A percentile compares a stretch with the other conserved stretches of the same genome.
Conservation (phyloP, 2,113 vertebrate species). For the Casuarius casuarius region DNA sequence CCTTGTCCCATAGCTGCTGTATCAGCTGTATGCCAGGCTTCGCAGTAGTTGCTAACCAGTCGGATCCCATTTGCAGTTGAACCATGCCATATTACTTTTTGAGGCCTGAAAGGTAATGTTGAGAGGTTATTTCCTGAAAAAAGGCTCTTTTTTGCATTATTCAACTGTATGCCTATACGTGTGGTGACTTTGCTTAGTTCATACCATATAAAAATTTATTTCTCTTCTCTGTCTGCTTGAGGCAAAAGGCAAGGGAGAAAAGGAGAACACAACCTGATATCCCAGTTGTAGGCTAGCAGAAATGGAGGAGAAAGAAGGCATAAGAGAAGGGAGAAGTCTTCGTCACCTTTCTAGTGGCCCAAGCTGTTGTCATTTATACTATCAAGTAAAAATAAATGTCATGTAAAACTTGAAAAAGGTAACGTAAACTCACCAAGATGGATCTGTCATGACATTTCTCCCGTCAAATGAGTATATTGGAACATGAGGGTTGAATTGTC, state of each 20-base stretch:
- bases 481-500: conserved; percentile 80
- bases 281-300: not conserved
- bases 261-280: not conserved
- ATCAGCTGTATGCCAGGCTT: conserved; percentile 87
- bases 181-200: not conserved
- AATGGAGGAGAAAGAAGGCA: not conserved
- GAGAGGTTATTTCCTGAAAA: conserved; percentile 31
- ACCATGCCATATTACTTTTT: conserved; percentile 94
- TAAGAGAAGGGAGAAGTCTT: not conserved
- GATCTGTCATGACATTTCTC: conserved; percentile 88
- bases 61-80: conserved; percentile 83
- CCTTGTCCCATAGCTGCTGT: conserved; percentile 86
- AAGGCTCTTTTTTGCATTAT: not conserved
- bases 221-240: not conserved
- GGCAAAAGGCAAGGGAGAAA: not conserved
- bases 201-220: not conserved
- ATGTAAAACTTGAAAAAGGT: not conserved
- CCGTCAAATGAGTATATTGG: conserved; percentile 98
- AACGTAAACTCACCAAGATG: conserved; percentile 86
- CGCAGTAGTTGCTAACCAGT: conserved; percentile 88
- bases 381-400: not conserved
- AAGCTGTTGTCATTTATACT: not conserved
- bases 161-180: not conserved
- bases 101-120: conserved; percentile 82
- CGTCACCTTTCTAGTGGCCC: not conserved